Percentiles rank a stretch among this genome's conserved stretches.
phyloP scores from a whole-genome alignment of 2,113 vertebrate species.

The Campylomormyrus tamandua region DNA sequence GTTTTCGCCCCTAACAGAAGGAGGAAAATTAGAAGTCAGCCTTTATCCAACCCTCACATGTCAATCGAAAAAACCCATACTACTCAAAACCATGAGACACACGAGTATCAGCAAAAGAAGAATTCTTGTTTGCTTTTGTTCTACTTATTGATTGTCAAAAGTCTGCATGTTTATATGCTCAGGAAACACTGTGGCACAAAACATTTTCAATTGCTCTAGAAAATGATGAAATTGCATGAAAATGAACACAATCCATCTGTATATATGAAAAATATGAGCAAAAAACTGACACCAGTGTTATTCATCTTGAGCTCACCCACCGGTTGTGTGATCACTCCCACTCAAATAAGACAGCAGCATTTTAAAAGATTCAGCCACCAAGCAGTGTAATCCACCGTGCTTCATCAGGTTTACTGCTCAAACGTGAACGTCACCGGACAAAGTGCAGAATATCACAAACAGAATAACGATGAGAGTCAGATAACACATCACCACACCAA shows the following conservation, averaged over 20 bases:
- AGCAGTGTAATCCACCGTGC: background rate
- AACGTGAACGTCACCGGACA: background rate
- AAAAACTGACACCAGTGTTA: background rate
- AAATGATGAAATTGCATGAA: background rate
- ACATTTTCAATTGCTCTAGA: background rate
- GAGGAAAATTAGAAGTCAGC: background rate
- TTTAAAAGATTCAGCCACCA: background rate
- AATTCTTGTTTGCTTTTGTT: background rate
- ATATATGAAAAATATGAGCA: background rate
- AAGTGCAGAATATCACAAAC: background rate
- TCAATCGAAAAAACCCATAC: background rate
- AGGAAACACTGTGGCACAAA: background rate
- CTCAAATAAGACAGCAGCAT: background rate
- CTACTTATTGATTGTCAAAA: background rate
- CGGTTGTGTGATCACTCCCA: conserved; percentile 13
- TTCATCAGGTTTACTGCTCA: background rate
- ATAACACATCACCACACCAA: conserved; percentile 8
- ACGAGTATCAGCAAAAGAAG: background rate
- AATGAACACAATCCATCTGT: background rate
- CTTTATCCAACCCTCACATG: background rate
- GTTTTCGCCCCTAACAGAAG: background rate
- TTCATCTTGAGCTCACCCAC: background rate
- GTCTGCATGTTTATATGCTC: background rate
- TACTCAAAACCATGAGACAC: background rate
- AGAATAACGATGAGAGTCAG: background rate